A percentile compares a stretch with the other conserved stretches of the same genome.
Conservation (phyloP, 1,140 invertebrate species). For the Acromyrmex echinatior region DNA sequence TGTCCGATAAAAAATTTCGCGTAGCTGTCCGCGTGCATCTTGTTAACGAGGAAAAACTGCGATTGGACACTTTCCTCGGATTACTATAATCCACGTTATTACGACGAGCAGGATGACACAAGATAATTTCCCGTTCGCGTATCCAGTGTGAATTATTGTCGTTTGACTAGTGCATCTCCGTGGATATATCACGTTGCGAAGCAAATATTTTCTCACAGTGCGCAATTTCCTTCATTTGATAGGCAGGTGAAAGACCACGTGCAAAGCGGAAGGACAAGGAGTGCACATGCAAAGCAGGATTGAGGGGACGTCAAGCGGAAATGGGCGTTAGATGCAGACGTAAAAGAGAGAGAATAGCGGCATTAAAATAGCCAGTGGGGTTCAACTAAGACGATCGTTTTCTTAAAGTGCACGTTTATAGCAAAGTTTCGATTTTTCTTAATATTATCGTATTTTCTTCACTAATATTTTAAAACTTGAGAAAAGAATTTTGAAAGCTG, state of each 20-base stretch:
- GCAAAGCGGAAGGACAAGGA: neutral
- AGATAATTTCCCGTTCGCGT: slow-evolving; percentile 35
- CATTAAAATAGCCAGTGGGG: slow-evolving; percentile 9
- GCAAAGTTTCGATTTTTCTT: slow-evolving; percentile 5
- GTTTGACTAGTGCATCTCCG: slow-evolving; percentile 36
- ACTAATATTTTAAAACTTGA: neutral
- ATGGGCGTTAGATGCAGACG: slow-evolving; percentile 4
- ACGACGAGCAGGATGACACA: neutral
- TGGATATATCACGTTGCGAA: slow-evolving; percentile 26
- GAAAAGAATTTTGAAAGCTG: neutral
- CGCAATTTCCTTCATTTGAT: slow-evolving; percentile 60
- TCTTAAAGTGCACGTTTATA: neutral
- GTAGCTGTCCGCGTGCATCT: neutral
- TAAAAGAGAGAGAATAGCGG: neutral
- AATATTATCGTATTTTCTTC: neutral
- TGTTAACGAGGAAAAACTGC: slow-evolving; percentile 4
- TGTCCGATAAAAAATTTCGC: neutral
- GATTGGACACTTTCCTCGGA: neutral
- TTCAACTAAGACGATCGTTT: neutral
- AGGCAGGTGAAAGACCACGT: slow-evolving; percentile 41
- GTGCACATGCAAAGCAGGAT: slow-evolving; percentile 23
- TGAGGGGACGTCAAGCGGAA: slow-evolving; percentile 23
- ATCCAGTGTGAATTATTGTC: slow-evolving; percentile 39
- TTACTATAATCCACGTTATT: slow-evolving; percentile 28
- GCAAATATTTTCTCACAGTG: slow-evolving; percentile 45